Evolutionary conservation across 1,140 invertebrate species (phyloP).

Genomic region (Drosophila equinoxialis): DNA sequence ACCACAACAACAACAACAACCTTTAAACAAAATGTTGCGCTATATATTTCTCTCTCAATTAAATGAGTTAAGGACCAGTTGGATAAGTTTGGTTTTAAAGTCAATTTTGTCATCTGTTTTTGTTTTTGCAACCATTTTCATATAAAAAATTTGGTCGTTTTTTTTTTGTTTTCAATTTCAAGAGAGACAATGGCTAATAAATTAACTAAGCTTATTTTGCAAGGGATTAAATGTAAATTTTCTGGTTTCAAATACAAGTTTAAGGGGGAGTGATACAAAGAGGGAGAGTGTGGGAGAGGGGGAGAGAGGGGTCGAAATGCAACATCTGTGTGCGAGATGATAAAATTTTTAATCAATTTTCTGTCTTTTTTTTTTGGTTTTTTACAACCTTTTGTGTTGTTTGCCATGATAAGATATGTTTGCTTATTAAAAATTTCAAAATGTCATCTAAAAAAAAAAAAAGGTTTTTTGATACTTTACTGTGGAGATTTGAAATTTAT

Average conservation of each 20-base stretch:
- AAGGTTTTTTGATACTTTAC: too few relatives aligned
- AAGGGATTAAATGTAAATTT: constrained; percentile 12
- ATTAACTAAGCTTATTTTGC: constrained; percentile 8
- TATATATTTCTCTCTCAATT: constrained; percentile 52
- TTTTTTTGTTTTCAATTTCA: constrained; percentile 14
- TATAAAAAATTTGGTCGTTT: neutral
- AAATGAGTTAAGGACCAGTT: constrained; percentile 69
- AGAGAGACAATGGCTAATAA: constrained; percentile 33
- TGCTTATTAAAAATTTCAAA: constrained; percentile 5
- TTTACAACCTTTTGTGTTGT: neutral
- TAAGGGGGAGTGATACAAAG: neutral
- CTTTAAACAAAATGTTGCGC: constrained; percentile 35
- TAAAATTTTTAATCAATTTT: constrained; percentile 33
- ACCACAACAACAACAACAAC: constrained; percentile 18
- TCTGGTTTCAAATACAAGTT: neutral
- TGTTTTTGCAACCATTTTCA: neutral
- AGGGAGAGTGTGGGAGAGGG: too few relatives aligned
- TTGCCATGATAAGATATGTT: neutral
- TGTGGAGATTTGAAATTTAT: too few relatives aligned
- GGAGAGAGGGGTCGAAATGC: neutral
- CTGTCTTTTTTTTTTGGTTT: neutral
- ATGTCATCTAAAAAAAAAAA: neutral
- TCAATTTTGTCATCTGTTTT: neutral
- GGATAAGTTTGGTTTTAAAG: constrained; percentile 52
- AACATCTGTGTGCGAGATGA: constrained; percentile 17